These are phyloP conservation scores for Polyergus mexicanus DNA, from an alignment of 1,140 invertebrate species.

Conservation along the genomic window DNA sequence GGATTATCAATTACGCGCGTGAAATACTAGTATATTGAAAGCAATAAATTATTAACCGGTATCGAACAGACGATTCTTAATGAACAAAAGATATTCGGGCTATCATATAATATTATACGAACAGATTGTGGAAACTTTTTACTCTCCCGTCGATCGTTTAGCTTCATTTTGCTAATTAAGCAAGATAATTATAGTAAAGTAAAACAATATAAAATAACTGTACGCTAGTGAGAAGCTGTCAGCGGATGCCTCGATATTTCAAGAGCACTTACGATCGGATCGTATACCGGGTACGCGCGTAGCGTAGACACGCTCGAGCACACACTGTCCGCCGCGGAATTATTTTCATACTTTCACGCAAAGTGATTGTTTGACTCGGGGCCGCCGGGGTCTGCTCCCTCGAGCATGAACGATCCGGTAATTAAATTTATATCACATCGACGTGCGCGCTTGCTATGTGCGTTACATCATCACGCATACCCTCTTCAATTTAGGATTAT, in stretches of 20 bases:
- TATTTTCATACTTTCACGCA: conserved; percentile 86
- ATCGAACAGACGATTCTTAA: conserved; percentile 64
- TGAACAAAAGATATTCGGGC: conserved; percentile 68
- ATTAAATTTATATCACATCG: conserved; percentile 86
- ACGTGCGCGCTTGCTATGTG: conserved; percentile 75
- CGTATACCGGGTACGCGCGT: conserved; percentile 12
- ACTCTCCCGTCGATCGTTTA: conserved; percentile 16
- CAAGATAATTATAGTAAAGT: conserved; percentile 27
- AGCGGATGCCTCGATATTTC: conserved; percentile 61
- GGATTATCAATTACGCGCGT: conserved; percentile 73
- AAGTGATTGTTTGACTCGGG: conserved; percentile 84
- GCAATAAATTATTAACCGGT: conserved; percentile 67
- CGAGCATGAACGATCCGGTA: conserved; percentile 83
- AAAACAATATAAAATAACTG: conserved; percentile 52
- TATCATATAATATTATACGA: conserved; percentile 46
- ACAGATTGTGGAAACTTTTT: conserved; percentile 31
- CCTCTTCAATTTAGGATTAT: not conserved
- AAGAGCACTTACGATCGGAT: conserved; percentile 54
- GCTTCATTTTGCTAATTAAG: not conserved
- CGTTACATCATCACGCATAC: conserved; percentile 52
- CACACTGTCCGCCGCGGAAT: conserved; percentile 75
- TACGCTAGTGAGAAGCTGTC: conserved; percentile 51
- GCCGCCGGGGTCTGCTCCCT: conserved; percentile 81
- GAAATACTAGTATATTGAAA: conserved; percentile 64
- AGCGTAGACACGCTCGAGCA: conserved; percentile 44